phyloP scores from a whole-genome alignment of 2,888 invertebrate genomes.

The Acanthosoma haemorrhoidale region DNA sequence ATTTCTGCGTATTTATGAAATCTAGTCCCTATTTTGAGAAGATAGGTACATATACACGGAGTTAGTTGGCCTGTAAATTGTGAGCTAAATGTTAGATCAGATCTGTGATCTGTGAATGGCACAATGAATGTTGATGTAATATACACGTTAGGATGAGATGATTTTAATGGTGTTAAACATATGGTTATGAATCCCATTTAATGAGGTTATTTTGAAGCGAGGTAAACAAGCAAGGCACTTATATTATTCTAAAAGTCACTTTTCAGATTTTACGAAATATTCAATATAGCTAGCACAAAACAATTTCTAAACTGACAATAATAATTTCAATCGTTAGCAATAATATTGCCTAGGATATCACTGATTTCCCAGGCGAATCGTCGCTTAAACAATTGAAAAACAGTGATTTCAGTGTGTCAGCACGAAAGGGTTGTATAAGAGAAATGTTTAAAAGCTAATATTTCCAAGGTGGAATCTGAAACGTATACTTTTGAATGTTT shows the following conservation, averaged over 20 bases:
- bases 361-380: too few relatives aligned
- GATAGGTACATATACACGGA: neutral
- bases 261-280: neutral
- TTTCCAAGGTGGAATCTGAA: too few relatives aligned
- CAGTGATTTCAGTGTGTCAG: too few relatives aligned
- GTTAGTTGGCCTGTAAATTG: neutral
- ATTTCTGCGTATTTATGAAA: neutral
- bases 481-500: too few relatives aligned
- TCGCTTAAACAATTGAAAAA: too few relatives aligned
- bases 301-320: too few relatives aligned
- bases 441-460: too few relatives aligned
- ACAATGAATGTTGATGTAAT: neutral
- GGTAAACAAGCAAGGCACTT: neutral
- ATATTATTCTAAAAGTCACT: neutral
- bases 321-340: too few relatives aligned
- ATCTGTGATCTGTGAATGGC: neutral
- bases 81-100: neutral
- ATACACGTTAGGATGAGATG: neutral
- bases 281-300: too few relatives aligned
- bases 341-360: too few relatives aligned
- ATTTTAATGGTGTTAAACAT: neutral
- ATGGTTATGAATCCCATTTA: neutral
- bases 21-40: neutral
- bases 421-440: too few relatives aligned
- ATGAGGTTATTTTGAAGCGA: neutral